These are phyloP conservation scores for Mixornis gularis DNA, from an alignment of 2,113 vertebrate species.

Conservation along the genomic window DNA sequence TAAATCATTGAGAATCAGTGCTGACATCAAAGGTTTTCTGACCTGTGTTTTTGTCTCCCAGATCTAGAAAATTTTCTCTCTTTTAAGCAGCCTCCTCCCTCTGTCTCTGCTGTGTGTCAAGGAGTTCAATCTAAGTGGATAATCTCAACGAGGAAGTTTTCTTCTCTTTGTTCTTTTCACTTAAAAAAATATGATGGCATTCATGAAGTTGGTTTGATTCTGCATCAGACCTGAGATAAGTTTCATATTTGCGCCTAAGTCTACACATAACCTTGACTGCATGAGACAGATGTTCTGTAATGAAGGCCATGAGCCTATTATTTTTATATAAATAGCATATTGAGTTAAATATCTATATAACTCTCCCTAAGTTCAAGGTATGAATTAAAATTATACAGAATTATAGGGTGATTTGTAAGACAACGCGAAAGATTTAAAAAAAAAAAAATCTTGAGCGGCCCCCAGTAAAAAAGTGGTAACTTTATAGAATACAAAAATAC, in stretches of 20 bases:
- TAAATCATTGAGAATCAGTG: background rate
- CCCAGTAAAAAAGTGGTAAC: background rate
- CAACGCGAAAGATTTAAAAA: background rate
- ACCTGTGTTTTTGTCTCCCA: background rate
- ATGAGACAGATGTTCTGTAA: constrained; percentile 24
- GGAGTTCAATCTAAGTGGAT: background rate
- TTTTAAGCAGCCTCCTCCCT: background rate
- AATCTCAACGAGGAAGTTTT: background rate
- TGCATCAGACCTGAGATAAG: background rate
- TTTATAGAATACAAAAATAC: background rate
- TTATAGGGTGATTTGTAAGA: background rate
- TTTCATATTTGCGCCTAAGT: background rate
- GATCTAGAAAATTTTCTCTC: background rate
- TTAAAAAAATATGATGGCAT: background rate
- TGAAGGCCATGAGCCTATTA: background rate
- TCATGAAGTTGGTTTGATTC: background rate
- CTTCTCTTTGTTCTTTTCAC: constrained; percentile 2
- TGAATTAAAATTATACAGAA: background rate
- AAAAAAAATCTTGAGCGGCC: background rate
- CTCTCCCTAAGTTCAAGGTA: background rate
- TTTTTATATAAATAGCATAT: background rate
- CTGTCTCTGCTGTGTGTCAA: background rate
- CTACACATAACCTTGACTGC: background rate
- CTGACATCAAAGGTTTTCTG: constrained; percentile 9
- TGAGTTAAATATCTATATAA: background rate